Conservation (phyloP, 2,888 invertebrate species). For the Esperia sulphurella region DNA sequence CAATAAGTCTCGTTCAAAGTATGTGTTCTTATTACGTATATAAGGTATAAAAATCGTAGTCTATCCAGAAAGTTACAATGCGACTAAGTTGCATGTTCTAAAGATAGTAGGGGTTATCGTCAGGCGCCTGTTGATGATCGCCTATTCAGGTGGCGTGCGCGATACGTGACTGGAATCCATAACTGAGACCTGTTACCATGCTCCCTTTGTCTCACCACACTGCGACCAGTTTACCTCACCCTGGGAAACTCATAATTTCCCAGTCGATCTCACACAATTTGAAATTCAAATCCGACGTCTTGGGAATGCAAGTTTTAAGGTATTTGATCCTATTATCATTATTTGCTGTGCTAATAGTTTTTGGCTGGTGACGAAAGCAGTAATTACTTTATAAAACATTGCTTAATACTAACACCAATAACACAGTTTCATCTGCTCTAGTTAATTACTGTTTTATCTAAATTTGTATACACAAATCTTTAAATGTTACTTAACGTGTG, state of each 20-base stretch:
- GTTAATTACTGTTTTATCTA: too few species aligned
- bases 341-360: background rate
- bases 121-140: conserved; percentile 45
- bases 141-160: conserved; percentile 63
- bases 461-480: background rate
- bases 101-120: conserved; percentile 42
- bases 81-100: background rate
- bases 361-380: too few species aligned
- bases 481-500: background rate
- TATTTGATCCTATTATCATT: background rate
- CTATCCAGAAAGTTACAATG: too few species aligned
- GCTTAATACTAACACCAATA: too few species aligned
- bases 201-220: conserved; percentile 43
- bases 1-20: too few species aligned
- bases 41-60: too few species aligned
- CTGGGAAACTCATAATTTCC: conserved; percentile 41
- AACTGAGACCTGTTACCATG: conserved; percentile 57
- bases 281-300: conserved; percentile 38
- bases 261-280: conserved; percentile 37
- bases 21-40: too few species aligned
- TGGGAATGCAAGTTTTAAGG: background rate
- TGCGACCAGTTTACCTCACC: conserved; percentile 27
- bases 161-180: conserved; percentile 65
- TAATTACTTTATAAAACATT: too few species aligned
- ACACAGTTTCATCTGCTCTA: too few species aligned